phyloP scores from a whole-genome alignment of 2,797 vertebrate genomes.

The Acipenser transmontanus region DNA sequence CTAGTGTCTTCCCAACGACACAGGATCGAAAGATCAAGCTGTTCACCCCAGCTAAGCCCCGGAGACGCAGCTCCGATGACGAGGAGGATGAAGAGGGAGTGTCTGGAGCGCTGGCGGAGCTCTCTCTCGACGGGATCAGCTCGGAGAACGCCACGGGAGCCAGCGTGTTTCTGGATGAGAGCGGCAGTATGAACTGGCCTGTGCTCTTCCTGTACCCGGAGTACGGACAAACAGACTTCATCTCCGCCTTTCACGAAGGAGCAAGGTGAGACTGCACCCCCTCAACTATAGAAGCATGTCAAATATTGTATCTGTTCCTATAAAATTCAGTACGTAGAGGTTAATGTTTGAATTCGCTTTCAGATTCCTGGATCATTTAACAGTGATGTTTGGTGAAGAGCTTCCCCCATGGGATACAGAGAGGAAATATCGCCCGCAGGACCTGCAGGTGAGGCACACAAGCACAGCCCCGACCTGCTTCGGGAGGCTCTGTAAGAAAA shows the following conservation, averaged over 20 bases:
- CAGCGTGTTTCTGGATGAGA: conserved; percentile 69
- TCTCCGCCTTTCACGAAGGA: conserved; percentile 82
- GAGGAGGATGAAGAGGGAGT: conserved; percentile 39
- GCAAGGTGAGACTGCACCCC: conserved; percentile 57
- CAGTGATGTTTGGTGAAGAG: conserved; percentile 84
- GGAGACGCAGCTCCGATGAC: conserved; percentile 40
- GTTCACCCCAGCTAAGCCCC: conserved; percentile 25
- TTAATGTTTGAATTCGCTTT: not conserved
- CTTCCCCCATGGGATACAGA: conserved; percentile 84
- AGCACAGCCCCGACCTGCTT: not conserved
- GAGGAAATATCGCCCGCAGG: conserved; percentile 72
- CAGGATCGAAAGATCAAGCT: conserved; percentile 80
- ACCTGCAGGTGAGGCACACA: conserved; percentile 71
- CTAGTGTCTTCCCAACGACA: not conserved
- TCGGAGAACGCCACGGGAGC: conserved; percentile 60
- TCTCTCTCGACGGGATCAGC: conserved; percentile 59
- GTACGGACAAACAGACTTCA: conserved; percentile 83
- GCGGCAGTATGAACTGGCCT: conserved; percentile 79
- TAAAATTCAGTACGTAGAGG: too few species aligned
- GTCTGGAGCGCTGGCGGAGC: conserved; percentile 42
- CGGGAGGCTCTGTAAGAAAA: too few species aligned
- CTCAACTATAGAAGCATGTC: too few species aligned
- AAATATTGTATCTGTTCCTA: too few species aligned
- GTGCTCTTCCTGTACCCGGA: conserved; percentile 92
- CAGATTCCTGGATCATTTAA: conserved; percentile 85